Base-by-base conservation (phyloP, 2,797 vertebrate genomes). In the Pseudocheirus occidentalis region DNA sequence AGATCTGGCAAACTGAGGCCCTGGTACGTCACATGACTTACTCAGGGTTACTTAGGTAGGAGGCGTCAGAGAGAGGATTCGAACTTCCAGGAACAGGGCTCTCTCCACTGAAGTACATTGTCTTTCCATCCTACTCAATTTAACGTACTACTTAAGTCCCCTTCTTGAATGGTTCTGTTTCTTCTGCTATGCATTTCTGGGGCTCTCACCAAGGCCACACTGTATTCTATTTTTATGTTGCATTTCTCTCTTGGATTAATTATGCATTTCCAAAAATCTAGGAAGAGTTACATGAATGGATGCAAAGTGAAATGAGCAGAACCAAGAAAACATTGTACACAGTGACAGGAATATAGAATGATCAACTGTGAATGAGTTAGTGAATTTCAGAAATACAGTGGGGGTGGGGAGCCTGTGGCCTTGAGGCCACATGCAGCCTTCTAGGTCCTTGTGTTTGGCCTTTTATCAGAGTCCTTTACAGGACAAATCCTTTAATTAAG, bases 111-210 rank as follows among this genome's bases (percentile, higher is more conserved):
- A 10, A 81, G 40, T 12, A 54, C 90, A 54, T 52, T 31, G 52
- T 12, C 0, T 81, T 40, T 81, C 73, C 73, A 40, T 81, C 6
- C 5, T 90, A 6, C 50, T 31, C 29, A 14, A 90, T 90, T 34
- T 4, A 29, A 62, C 91, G 95, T 93, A 94, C 93, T 94, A 55
- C 53, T 94, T 87, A 29, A 34, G 81, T 93, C 95, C 96, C 46
- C 53, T 95, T 95, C 91, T 58, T 90, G 73, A 92, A 90, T 59
- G 95, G 92, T 95, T 94, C 94, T 52, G 66, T 57, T 94, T 97
- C 57, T 96, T 89, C 46, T 34, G 58, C 90, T 9, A 0, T 91
- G n/a, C 92, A 92, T 34, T 11, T 93, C 10, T 56, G 93, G 12
- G 73, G 11, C 0, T 10, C 52, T 92, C 94, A 90, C 66, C 31